Percentiles rank a stretch among this genome's conserved stretches.
phyloP scores from a whole-genome alignment of 2,888 invertebrate genomes.

The Exocentrus adspersus region DNA sequence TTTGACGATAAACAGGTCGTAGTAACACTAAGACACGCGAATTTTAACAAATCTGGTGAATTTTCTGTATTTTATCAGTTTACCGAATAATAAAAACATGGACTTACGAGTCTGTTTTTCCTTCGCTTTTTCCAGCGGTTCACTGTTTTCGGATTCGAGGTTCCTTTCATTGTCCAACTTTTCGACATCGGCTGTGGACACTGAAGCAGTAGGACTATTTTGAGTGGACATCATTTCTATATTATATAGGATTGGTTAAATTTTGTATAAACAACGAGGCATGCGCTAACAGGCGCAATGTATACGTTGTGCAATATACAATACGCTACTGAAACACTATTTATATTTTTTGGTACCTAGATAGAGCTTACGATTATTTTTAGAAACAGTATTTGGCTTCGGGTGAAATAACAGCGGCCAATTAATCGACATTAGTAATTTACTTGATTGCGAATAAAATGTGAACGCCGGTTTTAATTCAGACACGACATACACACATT shows the following conservation, averaged over 20 bases:
- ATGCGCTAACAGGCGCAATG: slow-evolving; percentile 10
- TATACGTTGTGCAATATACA: slow-evolving; percentile 16
- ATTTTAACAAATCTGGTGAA: not conserved
- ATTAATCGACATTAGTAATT: slow-evolving; percentile 13
- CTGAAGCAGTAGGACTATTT: slow-evolving; percentile 29
- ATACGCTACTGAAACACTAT: slow-evolving; percentile 31
- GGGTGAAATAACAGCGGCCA: not conserved
- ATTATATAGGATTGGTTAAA: slow-evolving; percentile 6
- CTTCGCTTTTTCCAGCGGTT: slow-evolving; percentile 53
- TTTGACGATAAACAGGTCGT: not conserved
- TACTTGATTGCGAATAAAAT: slow-evolving; percentile 4
- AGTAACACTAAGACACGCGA: not conserved
- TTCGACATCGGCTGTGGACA: slow-evolving; percentile 39
- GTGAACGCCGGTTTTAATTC: not conserved
- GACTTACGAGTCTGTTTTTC: slow-evolving; percentile 55
- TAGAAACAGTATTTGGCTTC: slow-evolving; percentile 18
- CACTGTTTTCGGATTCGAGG: slow-evolving; percentile 42
- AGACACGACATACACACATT: not conserved
- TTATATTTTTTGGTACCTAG: slow-evolving; percentile 26
- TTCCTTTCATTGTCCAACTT: slow-evolving; percentile 41
- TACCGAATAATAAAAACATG: no score
- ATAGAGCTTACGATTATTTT: slow-evolving; percentile 26
- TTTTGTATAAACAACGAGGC: slow-evolving; percentile 18
- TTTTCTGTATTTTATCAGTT: not conserved
- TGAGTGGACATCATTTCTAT: slow-evolving; percentile 27